Base-by-base conservation (phyloP, 2,888 invertebrate species). In the Polymixis flavicincta region DNA sequence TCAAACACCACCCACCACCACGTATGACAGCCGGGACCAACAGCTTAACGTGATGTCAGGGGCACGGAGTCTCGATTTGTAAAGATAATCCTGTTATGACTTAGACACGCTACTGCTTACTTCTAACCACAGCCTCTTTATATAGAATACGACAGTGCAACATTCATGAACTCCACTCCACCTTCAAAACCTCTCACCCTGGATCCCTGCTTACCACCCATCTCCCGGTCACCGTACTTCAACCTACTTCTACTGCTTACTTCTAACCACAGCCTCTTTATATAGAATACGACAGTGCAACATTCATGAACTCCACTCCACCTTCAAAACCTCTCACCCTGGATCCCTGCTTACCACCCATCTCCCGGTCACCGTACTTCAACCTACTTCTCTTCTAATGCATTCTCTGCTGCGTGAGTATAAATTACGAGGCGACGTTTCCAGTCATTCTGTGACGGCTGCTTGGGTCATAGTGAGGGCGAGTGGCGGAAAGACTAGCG, bases 381-480 rank as follows among this genome's bases (percentile, higher is more conserved):
- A 74, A 75, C 74, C 74, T 78, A 77, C 78, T 78, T 67, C 63
- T 67, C 75, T 78, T 63, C 42, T 68, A 87, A 87, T 87, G 80
- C 79, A 86, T 84, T 82, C 73, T 48, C 66, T 74, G 70, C 76
- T 69, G 65, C 55, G 72, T 70, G 25, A 25, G 77, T 83, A 84
- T 87, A 83, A 86, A 87, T 83, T 80, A 81, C 79, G 63, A 74
- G 52, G 25, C 69, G 78, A 70, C 71, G 63, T 69, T 70, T 19
- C 42, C 42, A 48, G 54, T 73, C 54, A 68, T 70, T 71, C 50
- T 63, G 50, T 64, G 59, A 61, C 64, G 25, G 42, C 1, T 0
- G 19, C 2, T 13, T 28, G 5, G 74, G 84, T 73, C 48, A 7
- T 3, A 80, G 9, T 72, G 73, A 25, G 11, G 57, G 76, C 76